These are phyloP conservation scores for Menura novaehollandiae DNA, from an alignment of 2,113 vertebrate species.

Conservation along the genomic window DNA sequence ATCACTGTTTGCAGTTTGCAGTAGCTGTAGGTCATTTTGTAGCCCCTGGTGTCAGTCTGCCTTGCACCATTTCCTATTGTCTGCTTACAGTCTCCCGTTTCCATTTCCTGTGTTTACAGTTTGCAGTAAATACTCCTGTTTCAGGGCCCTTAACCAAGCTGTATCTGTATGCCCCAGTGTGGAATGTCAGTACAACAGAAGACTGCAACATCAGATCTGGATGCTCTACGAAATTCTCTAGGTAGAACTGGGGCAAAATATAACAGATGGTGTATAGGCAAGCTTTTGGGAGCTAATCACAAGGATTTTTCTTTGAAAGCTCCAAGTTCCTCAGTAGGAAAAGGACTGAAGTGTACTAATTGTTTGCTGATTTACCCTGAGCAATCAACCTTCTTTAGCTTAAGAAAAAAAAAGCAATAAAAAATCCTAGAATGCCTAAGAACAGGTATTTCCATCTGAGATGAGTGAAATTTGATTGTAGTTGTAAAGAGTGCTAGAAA, in stretches of 20 bases:
- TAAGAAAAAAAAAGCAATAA: background rate
- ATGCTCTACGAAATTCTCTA: background rate
- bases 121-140: background rate
- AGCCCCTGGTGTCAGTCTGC: background rate
- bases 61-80: background rate
- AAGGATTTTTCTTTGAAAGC: background rate
- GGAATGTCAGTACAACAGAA: background rate
- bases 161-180: background rate
- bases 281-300: background rate
- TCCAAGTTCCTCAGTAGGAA: background rate
- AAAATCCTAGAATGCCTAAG: background rate
- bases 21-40: background rate
- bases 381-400: background rate
- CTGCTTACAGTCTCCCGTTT: background rate
- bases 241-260: background rate
- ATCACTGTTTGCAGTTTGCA: background rate
- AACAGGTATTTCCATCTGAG: background rate
- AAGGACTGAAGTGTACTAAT: background rate
- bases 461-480: background rate
- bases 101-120: background rate
- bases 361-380: background rate
- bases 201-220: background rate
- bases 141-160: background rate
- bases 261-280: background rate
- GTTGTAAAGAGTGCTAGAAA: background rate